Evolutionary conservation across 2,888 invertebrate species (phyloP), one percentile per base, ranked within the genome.

Genomic region (Saturnia japonica): DNA sequence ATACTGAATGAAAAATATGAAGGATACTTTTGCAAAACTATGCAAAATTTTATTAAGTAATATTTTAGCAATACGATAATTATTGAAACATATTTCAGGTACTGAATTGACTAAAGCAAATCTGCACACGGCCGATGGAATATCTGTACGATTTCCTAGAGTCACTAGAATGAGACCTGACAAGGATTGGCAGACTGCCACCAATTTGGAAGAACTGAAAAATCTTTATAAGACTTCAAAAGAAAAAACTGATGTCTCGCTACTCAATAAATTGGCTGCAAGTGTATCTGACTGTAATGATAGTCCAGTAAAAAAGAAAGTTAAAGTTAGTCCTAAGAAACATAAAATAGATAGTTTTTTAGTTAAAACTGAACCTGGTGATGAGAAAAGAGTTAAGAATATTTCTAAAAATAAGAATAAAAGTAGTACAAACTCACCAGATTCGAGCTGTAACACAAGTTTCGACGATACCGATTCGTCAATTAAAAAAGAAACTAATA

Each of bases 101-200:
- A 97, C 97, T 0, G 97, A 97, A 87, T 95, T 97, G 76, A 96
- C 97, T 2, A 96, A 96, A 85, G 96, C 97, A 3, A 96, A 96
- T 71, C 95, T 97, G 9, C 99, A 99, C 85, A 99, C 99, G 1
- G 99, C 99, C 0, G 96, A 97, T 80, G 98, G 99, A 1, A 98
- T 99, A 80, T 99, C 99, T 4, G 97, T 99, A 67, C 94, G 99
- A 70, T 99, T 99, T 92, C 99, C 99, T 0, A 95, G 99, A 77
- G 97, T 99, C 0, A 97, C 97, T 0, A 95, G 95, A 77, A 96
- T 98, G 74, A 95, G 99, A 70, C 91, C 95, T 70, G 99, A 99
- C 86, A 99, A 99, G 89, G 93, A 95, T 73, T 98, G 98, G 96
- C 89, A 96, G 77, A 95, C 96, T 0, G 98, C 99, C 0, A 99